Conservation (phyloP, 2,888 invertebrate genomes). For the Steinernema hermaphroditum region DNA sequence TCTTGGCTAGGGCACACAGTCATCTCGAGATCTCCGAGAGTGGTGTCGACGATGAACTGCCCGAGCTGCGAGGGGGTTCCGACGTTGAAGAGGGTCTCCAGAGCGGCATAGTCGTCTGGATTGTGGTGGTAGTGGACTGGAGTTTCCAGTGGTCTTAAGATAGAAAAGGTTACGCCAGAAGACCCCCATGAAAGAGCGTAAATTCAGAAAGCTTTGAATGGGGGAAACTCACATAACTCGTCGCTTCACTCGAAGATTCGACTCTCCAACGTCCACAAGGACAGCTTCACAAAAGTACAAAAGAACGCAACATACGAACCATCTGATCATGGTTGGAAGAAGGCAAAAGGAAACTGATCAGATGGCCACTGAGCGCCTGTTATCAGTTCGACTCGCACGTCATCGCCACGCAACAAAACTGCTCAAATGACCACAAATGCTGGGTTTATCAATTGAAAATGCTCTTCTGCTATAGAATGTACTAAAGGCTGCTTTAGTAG, state of each 20-base stretch:
- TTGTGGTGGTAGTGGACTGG: not conserved
- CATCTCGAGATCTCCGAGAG: not conserved
- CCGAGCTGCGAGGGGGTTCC: constrained; percentile 18
- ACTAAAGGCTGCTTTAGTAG: too few species aligned
- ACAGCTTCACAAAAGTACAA: not conserved
- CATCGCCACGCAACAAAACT: not conserved
- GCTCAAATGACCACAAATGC: too few species aligned
- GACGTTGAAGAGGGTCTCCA: constrained; percentile 14
- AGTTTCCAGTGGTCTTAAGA: not conserved
- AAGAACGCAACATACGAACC: constrained; percentile 3
- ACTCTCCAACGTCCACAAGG: not conserved
- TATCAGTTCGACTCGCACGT: too few species aligned
- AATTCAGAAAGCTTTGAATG: too few species aligned
- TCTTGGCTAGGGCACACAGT: not conserved
- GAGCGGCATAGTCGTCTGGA: constrained; percentile 7
- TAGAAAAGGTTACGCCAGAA: not conserved
- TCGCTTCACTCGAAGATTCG: constrained; percentile 1
- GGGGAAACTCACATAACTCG: not conserved
- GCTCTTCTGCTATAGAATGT: too few species aligned
- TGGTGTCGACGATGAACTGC: constrained; percentile 10
- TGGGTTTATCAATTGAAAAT: too few species aligned
- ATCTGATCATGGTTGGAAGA: not conserved
- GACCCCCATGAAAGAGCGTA: too few species aligned
- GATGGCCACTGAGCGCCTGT: not conserved
- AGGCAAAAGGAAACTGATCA: not conserved